Conservation (phyloP, 2,797 vertebrate species). For the Emys orbicularis region DNA sequence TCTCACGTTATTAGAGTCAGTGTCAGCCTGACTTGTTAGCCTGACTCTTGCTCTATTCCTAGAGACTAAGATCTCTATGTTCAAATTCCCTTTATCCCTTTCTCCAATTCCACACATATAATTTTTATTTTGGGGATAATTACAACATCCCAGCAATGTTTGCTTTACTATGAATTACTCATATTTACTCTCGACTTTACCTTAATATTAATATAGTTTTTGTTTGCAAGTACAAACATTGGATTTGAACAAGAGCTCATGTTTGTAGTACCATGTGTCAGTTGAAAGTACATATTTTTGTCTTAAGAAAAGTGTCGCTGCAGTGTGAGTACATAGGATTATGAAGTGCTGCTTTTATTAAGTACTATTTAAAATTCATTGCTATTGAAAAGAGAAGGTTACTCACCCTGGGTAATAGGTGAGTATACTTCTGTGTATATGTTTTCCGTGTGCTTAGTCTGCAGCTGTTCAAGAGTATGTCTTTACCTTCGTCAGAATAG, state of each 20-base stretch:
- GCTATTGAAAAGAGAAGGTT: background rate
- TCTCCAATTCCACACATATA: background rate
- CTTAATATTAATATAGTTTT: background rate
- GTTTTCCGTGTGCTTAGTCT: no score
- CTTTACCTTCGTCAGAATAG: no score
- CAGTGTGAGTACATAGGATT: background rate
- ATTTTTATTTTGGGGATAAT: background rate
- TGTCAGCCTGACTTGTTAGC: no score
- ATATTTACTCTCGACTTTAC: background rate
- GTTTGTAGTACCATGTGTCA: background rate
- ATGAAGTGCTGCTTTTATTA: background rate
- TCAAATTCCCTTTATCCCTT: no score
- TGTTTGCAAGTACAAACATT: background rate
- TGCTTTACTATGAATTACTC: background rate
- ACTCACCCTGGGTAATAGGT: no score
- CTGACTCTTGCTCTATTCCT: no score
- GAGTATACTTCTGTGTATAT: no score
- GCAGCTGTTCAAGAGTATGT: no score
- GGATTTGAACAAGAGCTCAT: background rate
- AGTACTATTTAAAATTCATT: background rate
- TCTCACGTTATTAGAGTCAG: no score
- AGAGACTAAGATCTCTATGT: no score
- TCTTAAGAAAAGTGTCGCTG: background rate
- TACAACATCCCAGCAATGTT: background rate
- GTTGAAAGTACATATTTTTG: background rate